Evolutionary conservation across 2,797 vertebrate species (phyloP), one percentile per base, ranked within the genome.

Genomic region (Sebastes trivittatus): DNA sequence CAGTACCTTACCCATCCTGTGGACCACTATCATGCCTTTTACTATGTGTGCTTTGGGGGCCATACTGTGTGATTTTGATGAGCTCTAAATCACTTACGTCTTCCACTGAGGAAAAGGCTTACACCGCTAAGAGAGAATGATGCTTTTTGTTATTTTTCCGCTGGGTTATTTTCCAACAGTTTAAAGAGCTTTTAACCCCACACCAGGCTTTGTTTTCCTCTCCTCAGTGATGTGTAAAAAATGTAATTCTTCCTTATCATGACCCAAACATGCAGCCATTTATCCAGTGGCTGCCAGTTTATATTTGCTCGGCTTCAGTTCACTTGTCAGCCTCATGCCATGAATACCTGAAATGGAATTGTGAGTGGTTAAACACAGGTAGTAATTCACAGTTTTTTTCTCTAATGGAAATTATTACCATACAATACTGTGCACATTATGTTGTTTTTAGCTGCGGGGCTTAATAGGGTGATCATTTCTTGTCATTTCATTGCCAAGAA

Each of bases 211-310:
- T 92, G 90, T 92, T 93, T 95, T 85, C 68, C 82, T 91, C 88
- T 92, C 82, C 80, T 90, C 88, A 64, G 88, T 79, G 84, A 90
- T 90, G 89, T 94, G 90, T 87, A 90, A 87, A 92, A 65, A 92
- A 91, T 90, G 83, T 90, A 89, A 92, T 93, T 94, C 84, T 92
- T 90, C 83, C 91, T 94, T 93, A 82, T 94, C 92, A 85, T 92
- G 91, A 89, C 87, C 85, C 76, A 86, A 92, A 92, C 89, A 91
- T 88, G 82, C 90, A 87, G 82, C 83, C 83, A 87, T 91, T 90
- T 82, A 89, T 89, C 85, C 87, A 76, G 83, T 42, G 27, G 84
- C 89, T 93, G 93, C 90, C 93, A 93, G 86, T 72, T 93, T 92
- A 88, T 94, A 91, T 95, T 94, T 93, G 88, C 89, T 82, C 66